These are phyloP conservation scores for Baccha elongata DNA, from an alignment of 2,888 invertebrate species.

Conservation along the genomic window DNA sequence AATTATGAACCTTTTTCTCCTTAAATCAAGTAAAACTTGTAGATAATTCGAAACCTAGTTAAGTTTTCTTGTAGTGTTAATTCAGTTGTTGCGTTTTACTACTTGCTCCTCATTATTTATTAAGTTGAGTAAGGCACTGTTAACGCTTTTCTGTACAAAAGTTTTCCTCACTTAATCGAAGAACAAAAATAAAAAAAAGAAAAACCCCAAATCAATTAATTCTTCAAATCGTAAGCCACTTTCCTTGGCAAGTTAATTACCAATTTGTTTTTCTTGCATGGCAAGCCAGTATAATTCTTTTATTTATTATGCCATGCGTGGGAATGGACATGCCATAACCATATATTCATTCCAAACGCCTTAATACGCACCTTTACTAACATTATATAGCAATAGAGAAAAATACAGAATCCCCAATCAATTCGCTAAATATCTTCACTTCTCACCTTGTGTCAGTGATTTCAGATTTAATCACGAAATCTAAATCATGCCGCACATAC, in stretches of 20 bases:
- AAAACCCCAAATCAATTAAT: constrained; percentile 33
- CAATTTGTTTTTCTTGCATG: constrained; percentile 15
- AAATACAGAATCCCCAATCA: constrained; percentile 42
- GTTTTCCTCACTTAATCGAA: background rate
- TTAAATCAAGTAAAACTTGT: too few relatives aligned
- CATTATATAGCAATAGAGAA: background rate
- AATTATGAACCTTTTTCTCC: too few relatives aligned
- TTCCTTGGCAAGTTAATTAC: constrained; percentile 34
- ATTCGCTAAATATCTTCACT: constrained; percentile 67
- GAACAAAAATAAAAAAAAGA: background rate
- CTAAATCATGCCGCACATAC: constrained; percentile 61
- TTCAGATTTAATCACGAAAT: constrained; percentile 68
- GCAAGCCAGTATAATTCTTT: constrained; percentile 14
- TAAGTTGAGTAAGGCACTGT: too few relatives aligned
- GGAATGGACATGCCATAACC: constrained; percentile 10
- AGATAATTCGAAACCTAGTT: too few relatives aligned
- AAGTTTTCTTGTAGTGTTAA: too few relatives aligned
- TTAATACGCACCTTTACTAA: constrained; percentile 6
- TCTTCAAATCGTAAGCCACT: constrained; percentile 34
- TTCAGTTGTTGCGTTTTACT: too few relatives aligned
- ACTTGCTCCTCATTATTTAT: too few relatives aligned
- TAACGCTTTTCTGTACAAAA: background rate
- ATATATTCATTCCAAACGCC: constrained; percentile 27
- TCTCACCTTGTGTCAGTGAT: constrained; percentile 66
- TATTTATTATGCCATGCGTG: constrained; percentile 34